phyloP scores from a whole-genome alignment of 2,797 vertebrate species.

The Pelodytes ibericus region DNA sequence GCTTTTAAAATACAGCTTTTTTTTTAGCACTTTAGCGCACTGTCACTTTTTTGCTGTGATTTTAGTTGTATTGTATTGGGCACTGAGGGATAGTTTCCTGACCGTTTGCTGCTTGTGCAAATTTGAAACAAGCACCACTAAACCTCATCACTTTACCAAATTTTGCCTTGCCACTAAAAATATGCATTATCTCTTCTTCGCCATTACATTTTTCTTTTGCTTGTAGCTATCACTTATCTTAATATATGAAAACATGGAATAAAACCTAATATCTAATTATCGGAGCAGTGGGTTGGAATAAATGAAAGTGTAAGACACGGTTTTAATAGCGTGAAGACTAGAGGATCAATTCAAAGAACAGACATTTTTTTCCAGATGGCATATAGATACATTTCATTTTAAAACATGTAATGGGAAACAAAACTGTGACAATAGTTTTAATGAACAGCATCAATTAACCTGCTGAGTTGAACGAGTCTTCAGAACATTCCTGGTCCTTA shows the following conservation, averaged over 20 bases:
- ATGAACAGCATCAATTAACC: slow-evolving; percentile 51
- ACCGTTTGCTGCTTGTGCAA: too few species aligned
- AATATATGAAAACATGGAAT: not conserved
- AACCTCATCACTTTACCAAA: too few species aligned
- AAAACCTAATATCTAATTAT: slow-evolving; percentile 34
- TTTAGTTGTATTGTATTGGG: too few species aligned
- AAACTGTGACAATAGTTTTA: slow-evolving; percentile 47
- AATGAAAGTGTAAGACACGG: not conserved
- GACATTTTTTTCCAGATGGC: slow-evolving; percentile 19
- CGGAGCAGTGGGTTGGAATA: not conserved
- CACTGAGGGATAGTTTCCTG: too few species aligned
- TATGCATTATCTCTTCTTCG: too few species aligned
- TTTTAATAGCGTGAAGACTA: slow-evolving; percentile 1
- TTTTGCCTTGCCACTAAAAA: too few species aligned
- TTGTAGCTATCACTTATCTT: not conserved
- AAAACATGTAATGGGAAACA: slow-evolving; percentile 16
- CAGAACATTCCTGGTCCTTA: slow-evolving; percentile 21
- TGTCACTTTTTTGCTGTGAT: too few species aligned
- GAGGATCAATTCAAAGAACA: slow-evolving; percentile 23
- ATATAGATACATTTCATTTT: slow-evolving; percentile 37
- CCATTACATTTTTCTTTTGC: too few species aligned
- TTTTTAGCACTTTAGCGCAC: too few species aligned
- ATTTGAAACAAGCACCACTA: too few species aligned
- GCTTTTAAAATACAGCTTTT: too few species aligned
- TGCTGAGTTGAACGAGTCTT: slow-evolving; percentile 34